Base-by-base conservation (phyloP, 2,113 vertebrate species). In the Potamarius usumacintae region DNA sequence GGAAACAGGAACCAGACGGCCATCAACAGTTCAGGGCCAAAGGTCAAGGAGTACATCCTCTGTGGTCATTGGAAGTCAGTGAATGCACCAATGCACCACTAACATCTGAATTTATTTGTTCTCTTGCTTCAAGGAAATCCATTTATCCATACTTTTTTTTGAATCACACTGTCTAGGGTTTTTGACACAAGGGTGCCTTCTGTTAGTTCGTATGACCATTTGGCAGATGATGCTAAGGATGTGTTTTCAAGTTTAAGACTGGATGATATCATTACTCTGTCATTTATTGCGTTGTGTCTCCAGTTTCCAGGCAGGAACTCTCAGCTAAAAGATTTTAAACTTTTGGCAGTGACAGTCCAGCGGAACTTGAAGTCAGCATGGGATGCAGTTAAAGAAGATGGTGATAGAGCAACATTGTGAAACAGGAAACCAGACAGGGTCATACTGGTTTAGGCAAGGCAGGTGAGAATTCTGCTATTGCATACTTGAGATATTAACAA, bases 41-140 rank as follows among this genome's bases (percentile, higher is more conserved):
- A 89, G 91, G 85, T 91, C 90, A 92, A 89, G 34, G 90, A 89
- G 65, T 85, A 90, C 91, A 88, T 91, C 92, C 90, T 92, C 87
- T 88, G 87, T 86, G 89, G 91, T 89, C 90, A 90, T n/a, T 88
- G 89, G 86, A 90, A 86, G 88, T 88, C 78, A 84, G 67, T 78
- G n/a, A 88, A 87, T 65, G 84, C 72, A 85, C 84, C 86, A 79
- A 30, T 20, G 76, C 89, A 88, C 58, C 63, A 84, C 88, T 92
- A 90, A 92, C 90, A 91, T 92, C 89, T 91, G 89, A 72, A 82
- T 84, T 86, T 88, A 84, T 90, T 91, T 91, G 85, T 87, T 90
- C 81, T 90, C 81, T 74, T 87, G 85, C 85, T 63, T n/a, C 53
- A 60, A 48, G 57, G 42, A 76, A 76, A 76, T 20, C 18, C 11